phyloP scores from a whole-genome alignment of 2,888 invertebrate species.

The Ochlodes sylvanus region DNA sequence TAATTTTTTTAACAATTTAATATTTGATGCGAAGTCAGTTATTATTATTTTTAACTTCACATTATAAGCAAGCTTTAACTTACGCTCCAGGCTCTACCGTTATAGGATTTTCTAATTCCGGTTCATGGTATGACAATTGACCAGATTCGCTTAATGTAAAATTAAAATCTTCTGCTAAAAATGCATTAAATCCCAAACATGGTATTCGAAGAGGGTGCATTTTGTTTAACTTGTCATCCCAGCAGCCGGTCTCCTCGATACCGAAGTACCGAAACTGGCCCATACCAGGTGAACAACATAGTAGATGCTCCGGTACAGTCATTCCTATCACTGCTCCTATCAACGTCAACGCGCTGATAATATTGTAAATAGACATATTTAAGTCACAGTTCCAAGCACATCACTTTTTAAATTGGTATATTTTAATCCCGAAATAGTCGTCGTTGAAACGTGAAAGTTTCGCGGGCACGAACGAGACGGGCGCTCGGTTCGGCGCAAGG shows the following conservation, averaged over 20 bases:
- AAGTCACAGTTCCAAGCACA: neutral
- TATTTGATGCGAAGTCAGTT: too few species aligned
- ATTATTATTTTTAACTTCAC: too few species aligned
- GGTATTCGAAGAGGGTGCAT: neutral
- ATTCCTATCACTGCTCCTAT: conserved; percentile 1
- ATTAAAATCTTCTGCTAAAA: conserved; percentile 14
- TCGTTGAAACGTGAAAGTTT: neutral
- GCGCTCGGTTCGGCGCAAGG: too few species aligned
- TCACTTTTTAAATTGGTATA: neutral
- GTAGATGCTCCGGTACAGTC: neutral
- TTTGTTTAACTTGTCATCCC: conserved; percentile 18
- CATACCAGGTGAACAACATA: conserved; percentile 11
- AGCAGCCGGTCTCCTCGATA: neutral
- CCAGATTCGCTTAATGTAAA: conserved; percentile 38
- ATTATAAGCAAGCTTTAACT: too few species aligned
- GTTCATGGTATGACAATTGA: conserved; percentile 2
- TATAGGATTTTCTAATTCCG: neutral
- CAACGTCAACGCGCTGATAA: neutral
- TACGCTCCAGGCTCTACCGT: conserved; percentile 32
- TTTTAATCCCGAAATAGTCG: neutral
- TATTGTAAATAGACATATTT: neutral
- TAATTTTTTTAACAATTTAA: too few species aligned
- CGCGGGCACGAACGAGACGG: neutral
- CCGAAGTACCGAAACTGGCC: neutral
- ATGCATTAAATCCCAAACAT: neutral